A percentile compares a stretch with the other conserved stretches of the same genome.
phyloP scores from a whole-genome alignment of 2,797 vertebrate species.

The Ctenopoma multispine region DNA sequence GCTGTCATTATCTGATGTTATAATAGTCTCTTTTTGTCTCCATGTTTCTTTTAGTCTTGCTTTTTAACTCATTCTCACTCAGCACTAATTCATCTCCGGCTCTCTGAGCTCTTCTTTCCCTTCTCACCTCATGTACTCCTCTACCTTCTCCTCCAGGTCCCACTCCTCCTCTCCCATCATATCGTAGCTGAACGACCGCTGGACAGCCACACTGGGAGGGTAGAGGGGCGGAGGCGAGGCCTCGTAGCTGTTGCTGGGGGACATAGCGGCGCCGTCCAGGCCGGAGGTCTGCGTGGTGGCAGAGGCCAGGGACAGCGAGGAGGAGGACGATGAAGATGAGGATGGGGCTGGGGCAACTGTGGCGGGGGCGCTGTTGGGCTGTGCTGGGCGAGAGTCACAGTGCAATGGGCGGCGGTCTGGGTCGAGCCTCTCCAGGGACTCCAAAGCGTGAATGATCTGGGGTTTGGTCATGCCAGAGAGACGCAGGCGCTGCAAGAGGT shows the following conservation, averaged over 20 bases:
- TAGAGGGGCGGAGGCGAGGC: slow-evolving; percentile 87
- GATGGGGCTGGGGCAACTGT: slow-evolving; percentile 69
- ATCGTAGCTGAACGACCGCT: slow-evolving; percentile 87
- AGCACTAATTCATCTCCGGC: slow-evolving; percentile 17
- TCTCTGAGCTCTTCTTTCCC: not conserved
- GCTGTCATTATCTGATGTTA: slow-evolving; percentile 76
- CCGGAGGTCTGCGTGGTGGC: slow-evolving; percentile 88
- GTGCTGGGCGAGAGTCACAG: slow-evolving; percentile 78
- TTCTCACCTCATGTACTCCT: slow-evolving; percentile 89
- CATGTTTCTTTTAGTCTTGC: slow-evolving; percentile 29
- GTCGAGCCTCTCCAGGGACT: slow-evolving; percentile 88
- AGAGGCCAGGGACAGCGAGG: slow-evolving; percentile 85
- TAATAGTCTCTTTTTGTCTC: slow-evolving; percentile 73
- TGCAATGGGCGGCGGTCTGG: slow-evolving; percentile 81
- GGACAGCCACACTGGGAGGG: slow-evolving; percentile 79
- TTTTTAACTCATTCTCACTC: slow-evolving; percentile 26
- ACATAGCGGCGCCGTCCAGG: slow-evolving; percentile 83
- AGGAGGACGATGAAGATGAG: slow-evolving; percentile 83
- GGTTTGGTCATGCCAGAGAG: slow-evolving; percentile 88
- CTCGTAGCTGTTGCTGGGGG: slow-evolving; percentile 88
- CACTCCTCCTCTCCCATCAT: slow-evolving; percentile 87
- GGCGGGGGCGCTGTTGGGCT: slow-evolving; percentile 61
- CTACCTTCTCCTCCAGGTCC: slow-evolving; percentile 90
- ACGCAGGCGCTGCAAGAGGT: slow-evolving; percentile 88
- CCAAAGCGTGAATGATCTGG: slow-evolving; percentile 87